Conservation (phyloP, 1,140 invertebrate species). For the Trinorchestia longiramus region DNA sequence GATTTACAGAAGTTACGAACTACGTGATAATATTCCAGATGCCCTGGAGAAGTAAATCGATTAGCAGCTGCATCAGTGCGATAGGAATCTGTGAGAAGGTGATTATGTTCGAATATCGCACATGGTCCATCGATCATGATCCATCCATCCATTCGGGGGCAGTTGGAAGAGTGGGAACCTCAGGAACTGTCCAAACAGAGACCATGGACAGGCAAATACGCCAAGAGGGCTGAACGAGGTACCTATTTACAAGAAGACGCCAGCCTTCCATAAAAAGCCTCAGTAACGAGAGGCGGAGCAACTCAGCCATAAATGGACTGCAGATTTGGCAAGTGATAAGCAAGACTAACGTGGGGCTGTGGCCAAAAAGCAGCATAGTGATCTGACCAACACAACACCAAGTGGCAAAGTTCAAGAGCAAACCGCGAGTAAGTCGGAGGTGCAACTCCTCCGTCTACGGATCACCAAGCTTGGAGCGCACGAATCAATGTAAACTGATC, state of each 20-base stretch:
- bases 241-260: constrained; percentile 41
- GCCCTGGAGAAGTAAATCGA: not conserved
- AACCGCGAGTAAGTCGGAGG: not conserved
- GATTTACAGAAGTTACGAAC: not conserved
- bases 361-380: not conserved
- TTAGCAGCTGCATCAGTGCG: not conserved
- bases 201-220: constrained; percentile 34
- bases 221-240: constrained; percentile 43
- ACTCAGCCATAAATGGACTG: not conserved
- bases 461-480: not conserved
- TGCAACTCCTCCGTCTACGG: not conserved
- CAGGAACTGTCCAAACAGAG: constrained; percentile 35
- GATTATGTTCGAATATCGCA: not conserved
- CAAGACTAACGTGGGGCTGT: not conserved
- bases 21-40: not conserved
- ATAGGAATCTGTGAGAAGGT: not conserved
- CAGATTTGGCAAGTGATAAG: constrained; percentile 45
- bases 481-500: constrained; percentile 1
- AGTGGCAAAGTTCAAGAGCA: constrained; percentile 44
- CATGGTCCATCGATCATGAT: constrained; percentile 1
- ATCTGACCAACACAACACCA: constrained; percentile 34
- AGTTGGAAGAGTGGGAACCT: not conserved
- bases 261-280: constrained; percentile 3
- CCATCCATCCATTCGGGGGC: constrained; percentile 35
- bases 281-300: constrained; percentile 39